These are phyloP conservation scores for Coluber constrictor DNA, from an alignment of 2,797 vertebrate species.

Conservation along the genomic window DNA sequence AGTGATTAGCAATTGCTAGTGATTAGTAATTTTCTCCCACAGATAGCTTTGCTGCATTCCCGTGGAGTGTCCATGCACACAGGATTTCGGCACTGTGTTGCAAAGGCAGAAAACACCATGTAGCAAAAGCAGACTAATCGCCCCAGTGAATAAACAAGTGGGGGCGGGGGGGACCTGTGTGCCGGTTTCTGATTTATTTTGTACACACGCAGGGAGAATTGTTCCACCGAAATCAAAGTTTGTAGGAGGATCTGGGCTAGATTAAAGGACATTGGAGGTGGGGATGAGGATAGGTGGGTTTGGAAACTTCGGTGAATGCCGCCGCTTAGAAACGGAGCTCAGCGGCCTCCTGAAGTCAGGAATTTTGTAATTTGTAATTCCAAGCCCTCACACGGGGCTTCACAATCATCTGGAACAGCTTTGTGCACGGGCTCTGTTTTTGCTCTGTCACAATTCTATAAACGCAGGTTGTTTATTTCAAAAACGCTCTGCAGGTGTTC, in stretches of 20 bases:
- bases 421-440: not conserved
- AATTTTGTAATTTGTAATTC: not conserved
- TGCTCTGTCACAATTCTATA: too few species aligned
- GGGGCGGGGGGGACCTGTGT: not conserved
- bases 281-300: too few species aligned
- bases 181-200: slow-evolving; percentile 42
- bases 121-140: slow-evolving; percentile 49
- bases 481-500: not conserved
- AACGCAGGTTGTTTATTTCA: not conserved
- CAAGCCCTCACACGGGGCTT: not conserved
- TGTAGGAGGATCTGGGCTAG: not conserved
- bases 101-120: slow-evolving; percentile 47
- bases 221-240: slow-evolving; percentile 1
- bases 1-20: slow-evolving; percentile 72
- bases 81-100: slow-evolving; percentile 48
- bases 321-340: not conserved
- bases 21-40: slow-evolving; percentile 74
- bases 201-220: slow-evolving; percentile 31
- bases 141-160: slow-evolving; percentile 40
- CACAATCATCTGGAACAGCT: not conserved
- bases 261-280: not conserved
- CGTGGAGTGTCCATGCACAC: slow-evolving; percentile 54
- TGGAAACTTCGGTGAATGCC: not conserved
- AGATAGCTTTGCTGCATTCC: slow-evolving; percentile 70
- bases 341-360: not conserved